phyloP scores from a whole-genome alignment of 2,113 vertebrate genomes.

The Pseudonaja textilis region DNA sequence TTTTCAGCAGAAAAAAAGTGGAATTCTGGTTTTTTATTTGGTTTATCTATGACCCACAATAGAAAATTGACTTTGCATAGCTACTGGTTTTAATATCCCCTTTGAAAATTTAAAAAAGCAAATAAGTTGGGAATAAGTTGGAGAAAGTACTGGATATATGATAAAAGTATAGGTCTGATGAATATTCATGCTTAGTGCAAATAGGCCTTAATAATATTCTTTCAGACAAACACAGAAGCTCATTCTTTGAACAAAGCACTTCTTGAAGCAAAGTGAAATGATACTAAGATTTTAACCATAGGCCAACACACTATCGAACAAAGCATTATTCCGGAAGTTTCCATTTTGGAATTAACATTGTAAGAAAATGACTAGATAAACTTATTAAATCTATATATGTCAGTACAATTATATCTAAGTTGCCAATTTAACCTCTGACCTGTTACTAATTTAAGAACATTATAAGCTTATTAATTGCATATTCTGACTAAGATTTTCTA shows the following conservation, averaged over 20 bases:
- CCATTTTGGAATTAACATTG: neutral
- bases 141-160: neutral
- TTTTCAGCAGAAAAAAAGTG: constrained; percentile 22
- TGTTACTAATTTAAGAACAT: constrained; percentile 36
- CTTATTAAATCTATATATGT: neutral
- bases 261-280: neutral
- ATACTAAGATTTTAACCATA: neutral
- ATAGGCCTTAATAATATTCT: neutral
- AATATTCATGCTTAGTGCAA: neutral
- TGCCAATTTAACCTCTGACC: constrained; percentile 18
- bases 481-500: constrained; percentile 4
- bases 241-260: neutral
- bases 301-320: neutral
- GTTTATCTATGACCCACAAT: neutral
- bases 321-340: neutral
- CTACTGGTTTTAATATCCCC: neutral
- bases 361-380: neutral
- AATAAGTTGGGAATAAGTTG: constrained; percentile 17
- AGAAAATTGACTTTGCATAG: constrained; percentile 7
- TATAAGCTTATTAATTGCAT: neutral
- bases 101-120: constrained; percentile 11
- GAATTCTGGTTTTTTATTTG: constrained; percentile 38
- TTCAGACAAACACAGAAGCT: neutral
- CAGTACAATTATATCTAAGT: constrained; percentile 16
- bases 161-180: neutral